Percentiles rank a stretch among this genome's conserved stretches.
phyloP scores from a whole-genome alignment of 1,140 invertebrate genomes.

The Oedothorax gibbosus region DNA sequence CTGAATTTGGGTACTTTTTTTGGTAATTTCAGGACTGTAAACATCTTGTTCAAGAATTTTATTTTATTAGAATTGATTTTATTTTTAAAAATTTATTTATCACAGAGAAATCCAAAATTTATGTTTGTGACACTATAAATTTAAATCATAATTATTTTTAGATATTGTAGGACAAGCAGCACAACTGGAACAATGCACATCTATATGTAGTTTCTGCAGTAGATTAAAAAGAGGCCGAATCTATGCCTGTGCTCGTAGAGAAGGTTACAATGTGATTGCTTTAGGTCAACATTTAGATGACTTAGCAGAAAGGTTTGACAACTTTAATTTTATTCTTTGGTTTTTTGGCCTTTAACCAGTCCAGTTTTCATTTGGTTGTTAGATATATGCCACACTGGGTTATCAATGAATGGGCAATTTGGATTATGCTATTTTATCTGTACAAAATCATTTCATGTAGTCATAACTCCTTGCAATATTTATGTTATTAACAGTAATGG shows the following conservation, averaged over 20 bases:
- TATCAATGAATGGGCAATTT: too few relatives aligned
- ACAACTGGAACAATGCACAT: conserved; percentile 69
- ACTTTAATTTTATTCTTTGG: conserved; percentile 7
- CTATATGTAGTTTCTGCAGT: conserved; percentile 79
- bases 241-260: conserved; percentile 79
- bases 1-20: too few relatives aligned
- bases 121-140: too few relatives aligned
- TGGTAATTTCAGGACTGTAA: background rate
- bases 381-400: too few relatives aligned
- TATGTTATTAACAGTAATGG: too few relatives aligned
- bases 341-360: too few relatives aligned
- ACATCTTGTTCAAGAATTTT: background rate
- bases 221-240: conserved; percentile 79
- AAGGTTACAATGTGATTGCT: conserved; percentile 87
- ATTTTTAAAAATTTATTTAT: background rate
- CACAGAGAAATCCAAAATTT: too few relatives aligned
- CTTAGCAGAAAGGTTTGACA: conserved; percentile 76
- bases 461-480: too few relatives aligned
- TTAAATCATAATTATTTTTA: conserved; percentile 62
- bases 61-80: background rate
- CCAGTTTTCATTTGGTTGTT: too few relatives aligned
- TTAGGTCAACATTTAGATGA: conserved; percentile 90
- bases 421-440: too few relatives aligned
- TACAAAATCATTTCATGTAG: too few relatives aligned
- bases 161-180: conserved; percentile 72